Evolutionary conservation across 2,113 vertebrate species (phyloP), one percentile per base, ranked within the genome.

Genomic region (Mastomys natalensis): DNA sequence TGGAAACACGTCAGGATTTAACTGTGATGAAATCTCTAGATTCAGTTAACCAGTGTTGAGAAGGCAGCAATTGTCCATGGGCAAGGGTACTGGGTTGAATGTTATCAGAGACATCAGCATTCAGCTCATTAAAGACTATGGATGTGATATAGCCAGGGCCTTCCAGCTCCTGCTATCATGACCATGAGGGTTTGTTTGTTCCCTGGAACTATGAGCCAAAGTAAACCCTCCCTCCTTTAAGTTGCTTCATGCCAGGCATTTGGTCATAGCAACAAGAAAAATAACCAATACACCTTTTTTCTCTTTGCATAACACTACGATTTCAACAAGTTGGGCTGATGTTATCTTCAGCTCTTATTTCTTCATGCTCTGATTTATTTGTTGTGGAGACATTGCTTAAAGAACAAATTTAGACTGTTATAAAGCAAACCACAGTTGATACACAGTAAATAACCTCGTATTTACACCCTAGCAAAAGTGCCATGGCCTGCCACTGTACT

Each of bases 391-490:
- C 95, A 96, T 96, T 98, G 95, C 97, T 96, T 97, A 90, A 95
- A 98, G 97, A 98, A 98, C 96, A 96, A 98, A 98, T 98, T 97
- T 97, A 98, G 98, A 88, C 96, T 98, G 94, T 98, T 97, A 97
- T 97, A 98, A 95, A 98, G 98, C 98, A 98, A 98, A 98, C 95
- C 92, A 96, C 97, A 98, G 97, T 97, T 97, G 97, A 98, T 98
- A 91, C 29, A 70, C 48, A 77, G 74, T 48, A 72, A 96, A 72
- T 64, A 40, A 55, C 48, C 53, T 91, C 51, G 66, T 76, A 74
- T 73, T 87, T 90, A 93, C 43, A 93, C 82, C 17, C 15, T 21
- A 48, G 58, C 26, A 74, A n/a, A 92, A 89, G 22, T 16, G 15
- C 3, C 31, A 0, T 45, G n/a, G 51, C 31, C 43, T 51, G 78